Percentiles rank a stretch among this genome's conserved stretches.
These are phyloP conservation scores for Hippasteria phrygiana DNA, from an alignment of 53 echinoderm and acorn worm genomes.

Conservation along the genomic window DNA sequence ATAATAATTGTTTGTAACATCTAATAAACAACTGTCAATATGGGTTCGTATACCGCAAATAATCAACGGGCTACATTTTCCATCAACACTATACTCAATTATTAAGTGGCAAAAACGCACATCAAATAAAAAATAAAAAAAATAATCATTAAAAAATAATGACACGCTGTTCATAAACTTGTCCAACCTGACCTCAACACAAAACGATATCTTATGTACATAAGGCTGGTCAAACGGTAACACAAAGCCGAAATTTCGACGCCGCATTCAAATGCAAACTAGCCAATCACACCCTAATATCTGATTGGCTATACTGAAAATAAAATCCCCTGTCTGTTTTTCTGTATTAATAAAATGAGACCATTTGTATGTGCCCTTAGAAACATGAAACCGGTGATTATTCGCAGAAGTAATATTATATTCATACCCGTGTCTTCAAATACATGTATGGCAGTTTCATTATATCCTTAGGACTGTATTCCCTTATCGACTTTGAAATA, in stretches of 20 bases:
- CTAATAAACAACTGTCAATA: slow-evolving; percentile 29
- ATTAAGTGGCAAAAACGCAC: slow-evolving; percentile 32
- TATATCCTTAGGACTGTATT: no score
- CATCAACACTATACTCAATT: slow-evolving; percentile 14
- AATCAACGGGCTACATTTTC: slow-evolving; percentile 14
- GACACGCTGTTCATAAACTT: background rate
- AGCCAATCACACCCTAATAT: background rate
- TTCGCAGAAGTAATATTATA: no score
- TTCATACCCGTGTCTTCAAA: no score
- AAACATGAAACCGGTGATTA: no score
- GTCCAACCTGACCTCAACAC: slow-evolving; percentile 23
- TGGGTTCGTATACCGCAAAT: slow-evolving; percentile 23
- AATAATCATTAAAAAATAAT: background rate
- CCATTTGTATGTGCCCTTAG: no score
- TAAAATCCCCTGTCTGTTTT: background rate
- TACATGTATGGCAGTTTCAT: no score
- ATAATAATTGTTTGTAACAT: slow-evolving; percentile 41
- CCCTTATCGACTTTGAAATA: background rate
- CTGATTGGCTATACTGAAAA: background rate
- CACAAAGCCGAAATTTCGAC: no score
- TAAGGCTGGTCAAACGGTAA: slow-evolving; percentile 17
- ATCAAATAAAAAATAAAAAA: slow-evolving; percentile 16
- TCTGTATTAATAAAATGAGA: no score
- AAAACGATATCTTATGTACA: slow-evolving; percentile 3
- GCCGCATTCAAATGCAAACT: background rate